Conservation (phyloP, 2,888 invertebrate genomes). For the Amphiduros pacificus region DNA sequence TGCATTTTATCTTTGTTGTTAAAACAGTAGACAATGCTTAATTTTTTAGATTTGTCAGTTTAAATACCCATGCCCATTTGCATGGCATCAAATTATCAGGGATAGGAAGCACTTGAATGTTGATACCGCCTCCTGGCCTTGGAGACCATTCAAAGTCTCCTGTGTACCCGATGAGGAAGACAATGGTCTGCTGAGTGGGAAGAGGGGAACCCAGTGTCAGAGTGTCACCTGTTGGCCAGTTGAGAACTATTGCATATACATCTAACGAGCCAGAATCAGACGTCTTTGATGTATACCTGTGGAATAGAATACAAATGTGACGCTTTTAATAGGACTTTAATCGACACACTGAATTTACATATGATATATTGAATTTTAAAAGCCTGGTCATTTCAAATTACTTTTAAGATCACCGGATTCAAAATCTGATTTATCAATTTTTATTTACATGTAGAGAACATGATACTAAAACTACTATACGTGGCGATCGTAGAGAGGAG, state of each 20-base stretch:
- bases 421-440: no score
- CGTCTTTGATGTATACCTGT: slow-evolving; percentile 31
- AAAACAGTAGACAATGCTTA: no score
- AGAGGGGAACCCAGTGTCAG: slow-evolving; percentile 63
- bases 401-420: no score
- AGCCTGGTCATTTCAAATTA: no score
- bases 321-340: no score
- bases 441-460: no score
- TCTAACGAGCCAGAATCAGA: slow-evolving; percentile 23
- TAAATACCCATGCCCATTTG: slow-evolving; percentile 31
- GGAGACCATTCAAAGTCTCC: slow-evolving; percentile 28
- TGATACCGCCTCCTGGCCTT: slow-evolving; percentile 35
- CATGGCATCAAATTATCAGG: slow-evolving; percentile 28
- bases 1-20: no score
- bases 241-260: slow-evolving; percentile 72
- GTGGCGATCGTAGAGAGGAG: no score
- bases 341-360: no score
- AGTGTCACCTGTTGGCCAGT: slow-evolving; percentile 70
- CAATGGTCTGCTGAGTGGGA: slow-evolving; percentile 48
- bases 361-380: no score
- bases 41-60: slow-evolving; percentile 13
- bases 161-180: slow-evolving; percentile 64
- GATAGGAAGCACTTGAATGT: slow-evolving; percentile 40
- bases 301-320: no score
- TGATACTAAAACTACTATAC: no score